Base-by-base conservation (phyloP, 2,797 vertebrate genomes). In the Tauraco hartlaubi region DNA sequence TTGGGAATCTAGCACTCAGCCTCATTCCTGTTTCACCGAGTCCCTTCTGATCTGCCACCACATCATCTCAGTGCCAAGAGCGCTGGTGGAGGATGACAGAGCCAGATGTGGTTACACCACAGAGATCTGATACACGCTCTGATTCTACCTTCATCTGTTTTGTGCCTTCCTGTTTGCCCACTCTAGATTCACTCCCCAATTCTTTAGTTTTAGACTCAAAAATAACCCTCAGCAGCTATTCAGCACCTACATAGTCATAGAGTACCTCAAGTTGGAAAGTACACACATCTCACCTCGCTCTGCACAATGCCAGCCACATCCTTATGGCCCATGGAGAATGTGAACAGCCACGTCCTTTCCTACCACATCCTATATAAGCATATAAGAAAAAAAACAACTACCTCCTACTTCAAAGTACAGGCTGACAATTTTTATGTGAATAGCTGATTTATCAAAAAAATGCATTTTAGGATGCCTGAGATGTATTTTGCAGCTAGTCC, bases 71-170 rank as follows among this genome's bases (percentile, higher is more conserved):
- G n/a, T 62, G 17, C 41, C n/a, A 44, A 61, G 23, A 39, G 58
- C 0, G 2, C 21, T 2, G 5, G 5, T 4, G 16, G 31, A 63
- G 15, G n/a, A 56, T 0, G 4, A 22, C 51, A 83, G n/a, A 31
- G 35, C 35, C 13, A 31, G 37, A 4, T 17, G 9, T 23, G 39
- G 46, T 63, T 22, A 73, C 26, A 39, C 9, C 35, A 43, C 2
- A 0, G 26, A 69, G 35, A 9, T 26, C n/a, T 73, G 41, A 62
- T 29, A 48, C 41, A 44, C 9, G 21, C 23, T 16, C 46, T 19
- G 9, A 8, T 37, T 7, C 16, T 26, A 39, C 6, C 11, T 46
- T 73, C 63, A 7, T 20, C 61, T 90, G 17, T 23, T 43, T 55
- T 26, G 9, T 39, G 15, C 15, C n/a, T 73, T 6, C n/a, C n/a